A percentile compares a stretch with the other conserved stretches of the same genome.
phyloP scores from a whole-genome alignment of 35 echinoderm and acorn worm genomes.

The Ophioderma brevispina region DNA sequence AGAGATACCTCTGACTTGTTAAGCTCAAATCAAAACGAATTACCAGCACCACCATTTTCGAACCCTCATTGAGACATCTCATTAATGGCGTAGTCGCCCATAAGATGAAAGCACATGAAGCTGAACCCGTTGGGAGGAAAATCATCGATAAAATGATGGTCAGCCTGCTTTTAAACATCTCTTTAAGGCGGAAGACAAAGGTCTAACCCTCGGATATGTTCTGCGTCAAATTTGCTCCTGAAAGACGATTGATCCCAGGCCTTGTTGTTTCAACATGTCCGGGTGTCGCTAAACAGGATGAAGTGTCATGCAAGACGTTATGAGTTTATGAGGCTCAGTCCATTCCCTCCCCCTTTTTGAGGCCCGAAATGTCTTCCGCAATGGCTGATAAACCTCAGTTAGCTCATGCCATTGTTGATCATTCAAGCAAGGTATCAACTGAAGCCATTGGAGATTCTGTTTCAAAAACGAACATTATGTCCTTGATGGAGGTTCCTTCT shows the following conservation, averaged over 20 bases:
- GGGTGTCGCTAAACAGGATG: constrained; percentile 34
- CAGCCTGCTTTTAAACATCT: background rate
- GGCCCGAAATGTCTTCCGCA: constrained; percentile 2
- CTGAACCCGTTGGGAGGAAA: constrained; percentile 26
- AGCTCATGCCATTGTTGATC: background rate
- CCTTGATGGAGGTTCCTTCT: constrained; percentile 55
- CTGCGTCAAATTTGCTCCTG: constrained; percentile 33
- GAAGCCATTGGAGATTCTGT: background rate
- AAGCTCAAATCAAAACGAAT: constrained; percentile 30
- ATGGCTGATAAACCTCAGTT: constrained; percentile 62
- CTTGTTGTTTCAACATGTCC: constrained; percentile 43
- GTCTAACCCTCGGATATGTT: constrained; percentile 25
- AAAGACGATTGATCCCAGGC: constrained; percentile 56
- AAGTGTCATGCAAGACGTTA: constrained; percentile 23
- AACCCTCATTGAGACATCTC: constrained; percentile 56
- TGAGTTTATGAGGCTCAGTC: constrained; percentile 49
- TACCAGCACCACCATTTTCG: constrained; percentile 31
- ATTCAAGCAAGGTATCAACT: constrained; percentile 10
- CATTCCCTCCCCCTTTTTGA: constrained; percentile 1
- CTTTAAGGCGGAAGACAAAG: constrained; percentile 43
- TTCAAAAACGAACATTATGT: constrained; percentile 51
- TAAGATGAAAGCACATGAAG: constrained; percentile 54
- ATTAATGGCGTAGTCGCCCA: constrained; percentile 55
- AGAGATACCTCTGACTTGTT: constrained; percentile 23
- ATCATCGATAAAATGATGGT: constrained; percentile 51